Evolutionary conservation across 2,888 invertebrate species (phyloP).

Genomic region (Auanema sp.): DNA sequence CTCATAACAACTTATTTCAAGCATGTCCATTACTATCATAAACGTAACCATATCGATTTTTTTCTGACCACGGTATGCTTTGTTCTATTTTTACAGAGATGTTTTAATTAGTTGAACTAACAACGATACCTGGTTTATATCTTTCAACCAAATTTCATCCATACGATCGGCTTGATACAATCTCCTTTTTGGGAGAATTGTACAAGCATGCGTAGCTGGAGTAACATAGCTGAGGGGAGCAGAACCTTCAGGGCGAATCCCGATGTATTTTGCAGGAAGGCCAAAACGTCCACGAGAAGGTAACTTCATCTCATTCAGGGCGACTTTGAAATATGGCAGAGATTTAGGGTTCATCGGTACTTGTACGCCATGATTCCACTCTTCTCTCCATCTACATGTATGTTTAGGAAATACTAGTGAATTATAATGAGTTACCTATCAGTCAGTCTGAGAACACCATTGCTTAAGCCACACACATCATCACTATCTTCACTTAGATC

Average conservation of each 20-base stretch:
- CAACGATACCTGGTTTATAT: constrained; percentile 15
- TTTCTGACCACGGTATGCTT: background rate
- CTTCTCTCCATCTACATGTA: constrained; percentile 43
- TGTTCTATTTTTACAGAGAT: no score
- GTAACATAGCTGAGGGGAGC: constrained; percentile 7
- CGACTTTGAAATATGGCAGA: constrained; percentile 24
- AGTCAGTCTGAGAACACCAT: constrained; percentile 14
- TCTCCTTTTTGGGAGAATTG: constrained; percentile 5
- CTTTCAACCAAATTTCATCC: constrained; percentile 30
- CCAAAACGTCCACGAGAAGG: background rate
- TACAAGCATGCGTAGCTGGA: constrained; percentile 10
- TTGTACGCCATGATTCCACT: constrained; percentile 51
- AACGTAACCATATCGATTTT: constrained; percentile 17
- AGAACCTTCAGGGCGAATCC: constrained; percentile 2
- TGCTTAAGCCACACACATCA: constrained; percentile 15
- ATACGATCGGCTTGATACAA: constrained; percentile 30
- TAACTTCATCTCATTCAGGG: constrained; percentile 14
- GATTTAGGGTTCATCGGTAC: constrained; percentile 31
- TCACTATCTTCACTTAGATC: constrained; percentile 19
- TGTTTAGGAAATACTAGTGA: background rate
- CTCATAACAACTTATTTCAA: constrained; percentile 41
- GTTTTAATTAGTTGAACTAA: background rate
- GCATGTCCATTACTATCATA: constrained; percentile 34
- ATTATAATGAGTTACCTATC: constrained; percentile 15
- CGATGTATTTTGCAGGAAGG: constrained; percentile 18